phyloP scores from a whole-genome alignment of 2,888 invertebrate genomes.

The Cartodere bifasciata region DNA sequence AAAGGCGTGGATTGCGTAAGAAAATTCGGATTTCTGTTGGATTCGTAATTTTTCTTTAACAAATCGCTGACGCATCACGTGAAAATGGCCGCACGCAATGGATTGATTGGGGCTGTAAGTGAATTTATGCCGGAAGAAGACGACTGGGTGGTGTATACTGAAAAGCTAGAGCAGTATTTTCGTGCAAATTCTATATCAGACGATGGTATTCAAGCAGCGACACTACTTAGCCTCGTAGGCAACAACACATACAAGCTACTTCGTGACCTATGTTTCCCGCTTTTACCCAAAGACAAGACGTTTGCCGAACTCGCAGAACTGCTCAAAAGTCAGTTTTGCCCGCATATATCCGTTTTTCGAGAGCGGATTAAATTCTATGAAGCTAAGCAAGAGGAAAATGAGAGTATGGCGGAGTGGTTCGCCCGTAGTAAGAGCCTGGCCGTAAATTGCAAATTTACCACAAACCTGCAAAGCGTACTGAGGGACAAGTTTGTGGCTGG shows the following conservation, averaged over 20 bases:
- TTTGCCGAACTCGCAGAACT: conserved; percentile 13
- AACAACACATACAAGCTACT: conserved; percentile 14
- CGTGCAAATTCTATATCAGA: too few relatives aligned
- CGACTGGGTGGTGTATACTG: too few relatives aligned
- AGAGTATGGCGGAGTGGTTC: conserved; percentile 14
- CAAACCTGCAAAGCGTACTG: conserved; percentile 8
- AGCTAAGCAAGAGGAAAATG: conserved; percentile 13
- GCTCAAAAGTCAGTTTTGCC: conserved; percentile 13
- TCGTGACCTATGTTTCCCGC: conserved; percentile 16
- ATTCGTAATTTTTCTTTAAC: too few relatives aligned
- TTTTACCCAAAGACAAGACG: conserved; percentile 15
- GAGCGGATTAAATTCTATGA: conserved; percentile 16
- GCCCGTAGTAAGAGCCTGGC: conserved; percentile 14
- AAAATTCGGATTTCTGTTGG: too few relatives aligned
- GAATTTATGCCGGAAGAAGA: too few relatives aligned
- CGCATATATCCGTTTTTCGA: conserved; percentile 12
- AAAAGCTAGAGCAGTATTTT: too few relatives aligned
- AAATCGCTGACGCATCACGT: too few relatives aligned
- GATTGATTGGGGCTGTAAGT: too few relatives aligned
- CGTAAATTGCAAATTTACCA: conserved; percentile 17
- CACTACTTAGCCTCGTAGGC: conserved; percentile 15
- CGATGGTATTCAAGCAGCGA: conserved; percentile 12
- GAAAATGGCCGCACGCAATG: too few relatives aligned
- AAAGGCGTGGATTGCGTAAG: too few relatives aligned
- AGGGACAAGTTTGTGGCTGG: conserved; percentile 15